Evolutionary conservation across 2,113 vertebrate genomes (phyloP).

Genomic region (Felis chaus): DNA sequence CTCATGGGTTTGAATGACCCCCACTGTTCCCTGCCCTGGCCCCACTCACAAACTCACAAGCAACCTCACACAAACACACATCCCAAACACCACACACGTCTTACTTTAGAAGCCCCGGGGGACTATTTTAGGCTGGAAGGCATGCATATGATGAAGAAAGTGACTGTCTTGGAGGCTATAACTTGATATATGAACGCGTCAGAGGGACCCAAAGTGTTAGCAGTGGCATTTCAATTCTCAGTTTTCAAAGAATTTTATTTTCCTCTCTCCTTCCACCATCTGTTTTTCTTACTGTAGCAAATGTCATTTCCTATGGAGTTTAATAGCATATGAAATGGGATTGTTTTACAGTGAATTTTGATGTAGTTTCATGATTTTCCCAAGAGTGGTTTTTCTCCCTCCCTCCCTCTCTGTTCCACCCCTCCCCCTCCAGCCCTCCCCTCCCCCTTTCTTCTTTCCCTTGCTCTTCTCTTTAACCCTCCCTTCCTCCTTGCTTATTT

Average conservation of each 20-base stretch:
- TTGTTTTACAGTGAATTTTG: constrained; percentile 52
- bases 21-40: constrained; percentile 8
- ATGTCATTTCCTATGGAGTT: constrained; percentile 63
- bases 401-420: not conserved
- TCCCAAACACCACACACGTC: constrained; percentile 45
- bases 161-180: constrained; percentile 70
- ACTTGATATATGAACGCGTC: constrained; percentile 72
- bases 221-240: constrained; percentile 73
- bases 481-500: not conserved
- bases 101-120: constrained; percentile 64
- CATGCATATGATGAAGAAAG: constrained; percentile 66
- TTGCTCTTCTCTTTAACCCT: rapidly evolving
- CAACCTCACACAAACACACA: not conserved
- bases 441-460: too few species aligned
- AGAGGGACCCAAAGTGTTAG: constrained; percentile 74
- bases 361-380: constrained; percentile 49
- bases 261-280: constrained; percentile 68
- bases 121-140: constrained; percentile 71
- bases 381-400: not conserved
- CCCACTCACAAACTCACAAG: constrained; percentile 1
- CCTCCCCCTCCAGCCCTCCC: rapidly evolving
- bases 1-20: constrained; percentile 69
- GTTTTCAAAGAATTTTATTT: constrained; percentile 77
- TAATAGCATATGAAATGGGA: constrained; percentile 50
- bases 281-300: constrained; percentile 71